phyloP scores from a whole-genome alignment of 2,888 invertebrate genomes.

The Thecophora atra region DNA sequence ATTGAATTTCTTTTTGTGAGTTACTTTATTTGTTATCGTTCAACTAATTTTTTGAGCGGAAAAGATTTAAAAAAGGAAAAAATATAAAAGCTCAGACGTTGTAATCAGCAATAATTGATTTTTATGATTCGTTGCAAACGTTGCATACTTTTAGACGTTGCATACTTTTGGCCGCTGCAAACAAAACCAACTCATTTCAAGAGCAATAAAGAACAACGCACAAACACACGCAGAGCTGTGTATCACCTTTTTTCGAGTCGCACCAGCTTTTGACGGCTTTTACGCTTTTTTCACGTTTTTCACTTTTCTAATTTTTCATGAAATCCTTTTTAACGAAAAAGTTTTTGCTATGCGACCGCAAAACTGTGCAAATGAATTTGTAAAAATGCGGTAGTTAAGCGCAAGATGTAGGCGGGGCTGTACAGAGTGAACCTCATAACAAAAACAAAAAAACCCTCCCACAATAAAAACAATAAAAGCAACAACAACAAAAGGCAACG shows the following conservation, averaged over 20 bases:
- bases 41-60: background rate
- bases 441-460: background rate
- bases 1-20: background rate
- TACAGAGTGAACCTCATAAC: background rate
- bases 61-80: background rate
- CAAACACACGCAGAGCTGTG: background rate
- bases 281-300: background rate
- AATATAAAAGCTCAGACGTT: background rate
- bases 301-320: background rate
- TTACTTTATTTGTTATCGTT: too few relatives aligned
- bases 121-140: conserved; percentile 33
- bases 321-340: background rate
- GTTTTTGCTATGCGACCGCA: background rate
- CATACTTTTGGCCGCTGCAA: conserved; percentile 1
- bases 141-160: conserved; percentile 23
- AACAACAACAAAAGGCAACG: background rate
- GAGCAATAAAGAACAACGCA: background rate
- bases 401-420: background rate
- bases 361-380: conserved; percentile 25
- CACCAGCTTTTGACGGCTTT: background rate
- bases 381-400: background rate
- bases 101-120: conserved; percentile 16
- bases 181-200: conserved; percentile 1
- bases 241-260: background rate
- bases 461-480: background rate